Conservation (phyloP, 2,797 vertebrate species). For the Cygnus olor region DNA sequence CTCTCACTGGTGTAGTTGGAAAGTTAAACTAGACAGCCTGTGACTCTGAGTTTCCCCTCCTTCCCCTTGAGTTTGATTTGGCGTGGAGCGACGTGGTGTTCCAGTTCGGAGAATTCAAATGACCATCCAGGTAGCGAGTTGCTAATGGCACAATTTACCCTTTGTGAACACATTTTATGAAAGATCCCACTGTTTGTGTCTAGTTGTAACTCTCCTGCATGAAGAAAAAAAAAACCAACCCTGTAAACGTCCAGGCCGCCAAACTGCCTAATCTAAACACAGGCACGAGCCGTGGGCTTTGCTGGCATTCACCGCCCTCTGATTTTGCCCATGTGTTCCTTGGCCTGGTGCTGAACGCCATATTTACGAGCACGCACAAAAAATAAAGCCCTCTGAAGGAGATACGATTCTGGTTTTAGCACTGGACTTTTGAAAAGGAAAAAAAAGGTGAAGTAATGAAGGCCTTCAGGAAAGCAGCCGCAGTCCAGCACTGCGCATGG, state of each 20-base stretch:
- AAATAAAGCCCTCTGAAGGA: not conserved
- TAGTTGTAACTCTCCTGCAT: not conserved
- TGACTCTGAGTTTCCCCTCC: not conserved
- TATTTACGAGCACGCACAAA: conserved; percentile 13
- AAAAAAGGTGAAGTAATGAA: not conserved
- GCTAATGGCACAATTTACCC: conserved; percentile 68
- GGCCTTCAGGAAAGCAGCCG: not conserved
- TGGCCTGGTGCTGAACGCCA: not conserved
- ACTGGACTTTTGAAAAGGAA: not conserved
- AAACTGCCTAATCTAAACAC: conserved; percentile 57
- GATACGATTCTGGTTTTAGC: not conserved
- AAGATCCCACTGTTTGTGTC: conserved; percentile 67
- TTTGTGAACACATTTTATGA: conserved; percentile 66
- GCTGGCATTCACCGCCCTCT: not conserved
- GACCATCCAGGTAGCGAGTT: conserved; percentile 43
- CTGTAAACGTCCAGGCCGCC: conserved; percentile 52
- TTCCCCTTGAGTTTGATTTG: not conserved
- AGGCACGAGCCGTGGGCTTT: conserved; percentile 58
- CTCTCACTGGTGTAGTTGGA: not conserved
- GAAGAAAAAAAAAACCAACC: not conserved
- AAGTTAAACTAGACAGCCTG: not conserved
- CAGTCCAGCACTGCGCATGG: fast-evolving
- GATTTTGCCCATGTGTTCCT: conserved; percentile 29
- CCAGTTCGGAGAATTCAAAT: conserved; percentile 47
- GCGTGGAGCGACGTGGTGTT: not conserved